phyloP scores from a whole-genome alignment of 2,113 vertebrate genomes.

The Sinocyclocheilus maitianheensis region DNA sequence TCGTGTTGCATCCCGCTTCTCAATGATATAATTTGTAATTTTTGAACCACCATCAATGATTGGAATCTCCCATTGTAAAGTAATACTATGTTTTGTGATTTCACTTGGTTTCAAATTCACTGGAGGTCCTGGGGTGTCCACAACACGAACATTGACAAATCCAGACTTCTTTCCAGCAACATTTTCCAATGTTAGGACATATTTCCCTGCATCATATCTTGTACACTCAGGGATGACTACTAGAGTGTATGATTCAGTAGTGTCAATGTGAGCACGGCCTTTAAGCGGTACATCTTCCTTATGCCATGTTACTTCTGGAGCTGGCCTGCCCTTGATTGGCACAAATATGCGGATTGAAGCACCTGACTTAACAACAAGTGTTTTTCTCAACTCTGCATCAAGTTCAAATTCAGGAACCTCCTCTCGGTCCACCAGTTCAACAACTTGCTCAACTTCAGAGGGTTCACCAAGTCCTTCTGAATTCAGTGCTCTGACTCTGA shows the following conservation, averaged over 20 bases:
- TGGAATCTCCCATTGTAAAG: constrained; percentile 96
- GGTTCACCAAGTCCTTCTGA: constrained; percentile 91
- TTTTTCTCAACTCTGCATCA: constrained; percentile 94
- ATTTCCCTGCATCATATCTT: constrained; percentile 95
- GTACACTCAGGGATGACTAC: constrained; percentile 94
- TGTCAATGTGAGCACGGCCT: constrained; percentile 90
- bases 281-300: constrained; percentile 90
- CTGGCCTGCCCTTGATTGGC: constrained; percentile 91
- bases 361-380: constrained; percentile 91
- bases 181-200: constrained; percentile 92
- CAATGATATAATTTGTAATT: constrained; percentile 93
- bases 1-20: constrained; percentile 92
- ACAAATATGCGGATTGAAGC: constrained; percentile 94
- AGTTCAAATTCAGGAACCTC: constrained; percentile 92
- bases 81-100: constrained; percentile 91
- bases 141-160: constrained; percentile 93
- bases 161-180: constrained; percentile 95
- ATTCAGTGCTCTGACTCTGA: constrained; percentile 92
- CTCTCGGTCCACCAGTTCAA: constrained; percentile 89
- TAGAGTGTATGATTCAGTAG: constrained; percentile 93
- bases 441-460: constrained; percentile 84
- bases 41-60: constrained; percentile 96
- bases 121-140: constrained; percentile 95
- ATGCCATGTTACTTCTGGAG: constrained; percentile 94
- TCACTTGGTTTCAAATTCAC: constrained; percentile 92